Percentiles rank a stretch among this genome's conserved stretches.
Conservation (phyloP, 2,113 vertebrate species). For the Platysteira castanea region DNA sequence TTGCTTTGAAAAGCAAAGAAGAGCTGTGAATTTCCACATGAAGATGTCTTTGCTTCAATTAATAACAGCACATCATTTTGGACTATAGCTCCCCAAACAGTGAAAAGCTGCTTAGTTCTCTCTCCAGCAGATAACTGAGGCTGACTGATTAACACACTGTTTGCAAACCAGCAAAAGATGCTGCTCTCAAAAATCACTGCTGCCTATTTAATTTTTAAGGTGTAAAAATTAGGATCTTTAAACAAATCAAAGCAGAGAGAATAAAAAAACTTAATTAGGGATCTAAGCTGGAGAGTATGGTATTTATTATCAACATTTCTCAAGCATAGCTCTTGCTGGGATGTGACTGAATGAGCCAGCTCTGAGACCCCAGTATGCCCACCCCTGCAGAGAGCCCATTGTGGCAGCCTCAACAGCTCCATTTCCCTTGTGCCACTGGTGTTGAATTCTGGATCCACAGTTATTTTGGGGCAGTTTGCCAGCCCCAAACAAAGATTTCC, state of each 20-base stretch:
- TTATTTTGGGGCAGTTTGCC: neutral
- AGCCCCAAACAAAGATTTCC: neutral
- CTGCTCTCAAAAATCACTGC: neutral
- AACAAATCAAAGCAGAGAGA: neutral
- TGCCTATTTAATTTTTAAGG: neutral
- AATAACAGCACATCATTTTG: neutral
- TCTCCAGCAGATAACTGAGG: neutral
- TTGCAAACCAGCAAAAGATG: neutral
- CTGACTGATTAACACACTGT: neutral
- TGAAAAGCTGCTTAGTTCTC: neutral
- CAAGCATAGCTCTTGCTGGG: neutral
- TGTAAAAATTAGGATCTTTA: neutral
- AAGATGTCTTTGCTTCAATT: slow-evolving; percentile 7
- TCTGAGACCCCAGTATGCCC: neutral
- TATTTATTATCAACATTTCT: neutral
- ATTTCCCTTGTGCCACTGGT: rapidly evolving
- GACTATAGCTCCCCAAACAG: neutral
- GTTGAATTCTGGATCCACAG: neutral
- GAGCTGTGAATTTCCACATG: neutral
- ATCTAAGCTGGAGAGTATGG: neutral
- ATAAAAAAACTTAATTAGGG: neutral
- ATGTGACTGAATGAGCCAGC: neutral
- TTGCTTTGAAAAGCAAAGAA: neutral
- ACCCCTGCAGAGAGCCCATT: neutral
- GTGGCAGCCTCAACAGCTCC: neutral